Evolutionary conservation across 2,113 vertebrate genomes (phyloP).

Genomic region (Atrichornis clamosus): DNA sequence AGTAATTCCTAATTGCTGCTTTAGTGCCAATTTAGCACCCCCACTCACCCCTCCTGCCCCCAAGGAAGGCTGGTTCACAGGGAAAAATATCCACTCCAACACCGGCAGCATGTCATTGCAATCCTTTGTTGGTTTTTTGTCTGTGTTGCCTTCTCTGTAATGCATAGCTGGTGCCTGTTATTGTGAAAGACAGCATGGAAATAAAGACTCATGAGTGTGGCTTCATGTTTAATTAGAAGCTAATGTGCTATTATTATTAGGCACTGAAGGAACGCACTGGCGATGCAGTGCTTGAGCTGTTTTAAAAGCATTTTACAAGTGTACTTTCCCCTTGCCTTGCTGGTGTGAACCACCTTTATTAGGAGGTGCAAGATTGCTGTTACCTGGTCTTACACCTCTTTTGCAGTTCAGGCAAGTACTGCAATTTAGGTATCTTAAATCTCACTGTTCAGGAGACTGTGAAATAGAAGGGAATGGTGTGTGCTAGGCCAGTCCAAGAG

Average conservation of each 20-base stretch:
- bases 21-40: background rate
- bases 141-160: background rate
- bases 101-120: background rate
- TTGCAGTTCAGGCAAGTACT: background rate
- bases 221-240: slow-evolving; percentile 58
- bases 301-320: slow-evolving; percentile 25
- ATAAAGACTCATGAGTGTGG: slow-evolving; percentile 22
- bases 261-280: slow-evolving; percentile 23
- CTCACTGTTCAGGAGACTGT: background rate
- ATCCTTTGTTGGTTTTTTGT: too few species aligned
- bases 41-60: background rate
- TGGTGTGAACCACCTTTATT: background rate
- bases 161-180: background rate
- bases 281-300: background rate
- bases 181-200: slow-evolving; percentile 44
- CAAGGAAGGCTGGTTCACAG: background rate
- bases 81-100: background rate
- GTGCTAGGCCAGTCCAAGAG: background rate
- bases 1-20: background rate
- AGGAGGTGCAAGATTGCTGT: background rate
- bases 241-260: slow-evolving; percentile 41
- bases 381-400: background rate
- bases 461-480: background rate
- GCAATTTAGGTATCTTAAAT: background rate
- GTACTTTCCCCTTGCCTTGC: slow-evolving; percentile 23